Base-by-base conservation (phyloP, 2,888 invertebrate genomes). In the Drosophila infuscata region DNA sequence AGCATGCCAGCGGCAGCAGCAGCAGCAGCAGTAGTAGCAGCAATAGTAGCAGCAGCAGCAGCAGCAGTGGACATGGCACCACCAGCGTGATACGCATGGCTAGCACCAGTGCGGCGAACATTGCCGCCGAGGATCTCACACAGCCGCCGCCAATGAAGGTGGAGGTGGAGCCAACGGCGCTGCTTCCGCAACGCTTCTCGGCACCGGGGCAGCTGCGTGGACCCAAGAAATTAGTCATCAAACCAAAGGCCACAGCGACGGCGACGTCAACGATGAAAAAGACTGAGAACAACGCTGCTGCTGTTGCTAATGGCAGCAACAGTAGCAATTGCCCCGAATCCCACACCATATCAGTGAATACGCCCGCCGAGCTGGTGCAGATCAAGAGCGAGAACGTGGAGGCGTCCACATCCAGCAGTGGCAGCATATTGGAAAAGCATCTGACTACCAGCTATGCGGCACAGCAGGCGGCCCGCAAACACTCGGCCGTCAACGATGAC, bases 1-100 rank as follows among this genome's bases (percentile, higher is more conserved):
- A 90, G 41, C 53, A 71, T 38, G 72, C 49, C 32, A 54, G 25
- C 38, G 64, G 65, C 41, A 76, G 71, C 54, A 65, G 51, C 60
- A 46, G 25, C 15, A 46, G 46, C 15, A 46, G 15, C 46, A 46
- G 51, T 60, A 43, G 7, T 17, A 48, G 36, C 69, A 89, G 49
- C 48, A 76, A 70, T 52, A 65, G 54, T 17, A 68, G 68, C 66
- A 70, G 75, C 43, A 74, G 75, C 32, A 74, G 53, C 67, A 68
- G 75, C 70, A 69, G 65, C 63, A 79, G 76, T 68, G 74, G 89
- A 51, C 91, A 90, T 33, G 92, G 89, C 64, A 93, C 93, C 59
- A 93, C 93, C 57, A 93, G 93, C 77, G 93, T 93, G 38, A 93
- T 93, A 70, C 92, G 93, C 36, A 90, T 93, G 86, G 93, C 93